Percentiles rank a stretch among this genome's conserved stretches.
Conservation (phyloP, 2,888 invertebrate species). For the Oligia strigilis region DNA sequence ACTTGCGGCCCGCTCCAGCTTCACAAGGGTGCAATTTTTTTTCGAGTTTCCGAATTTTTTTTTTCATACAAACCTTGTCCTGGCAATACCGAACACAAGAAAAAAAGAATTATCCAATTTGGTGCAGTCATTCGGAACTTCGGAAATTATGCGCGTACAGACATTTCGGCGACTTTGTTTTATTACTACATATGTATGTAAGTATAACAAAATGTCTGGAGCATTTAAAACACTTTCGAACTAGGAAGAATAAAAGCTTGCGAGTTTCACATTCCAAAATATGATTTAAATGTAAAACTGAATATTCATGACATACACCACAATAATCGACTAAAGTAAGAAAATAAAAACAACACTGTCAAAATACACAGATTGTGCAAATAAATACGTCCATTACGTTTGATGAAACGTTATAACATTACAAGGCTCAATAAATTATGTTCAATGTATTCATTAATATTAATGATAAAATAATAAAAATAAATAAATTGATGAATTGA, state of each 20-base stretch:
- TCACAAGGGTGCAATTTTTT: too few relatives aligned
- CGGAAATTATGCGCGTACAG: too few relatives aligned
- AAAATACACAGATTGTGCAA: slow-evolving; percentile 67
- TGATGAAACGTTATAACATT: slow-evolving; percentile 55
- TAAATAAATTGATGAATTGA: slow-evolving; percentile 58
- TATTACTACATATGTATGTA: too few relatives aligned
- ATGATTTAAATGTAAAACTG: slow-evolving; percentile 25
- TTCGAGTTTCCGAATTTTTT: too few relatives aligned
- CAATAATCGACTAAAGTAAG: slow-evolving; percentile 53
- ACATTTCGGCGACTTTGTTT: too few relatives aligned
- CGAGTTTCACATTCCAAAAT: slow-evolving; percentile 26
- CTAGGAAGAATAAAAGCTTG: neutral
- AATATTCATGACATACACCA: slow-evolving; percentile 52
- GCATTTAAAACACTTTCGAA: slow-evolving; percentile 1
- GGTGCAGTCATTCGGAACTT: too few relatives aligned
- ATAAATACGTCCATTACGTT: slow-evolving; percentile 68
- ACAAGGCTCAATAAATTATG: slow-evolving; percentile 64
- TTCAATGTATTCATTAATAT: slow-evolving; percentile 54
- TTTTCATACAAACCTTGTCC: too few relatives aligned
- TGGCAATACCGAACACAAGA: too few relatives aligned
- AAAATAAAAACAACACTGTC: slow-evolving; percentile 41
- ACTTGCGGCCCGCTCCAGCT: too few relatives aligned
- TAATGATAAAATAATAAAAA: slow-evolving; percentile 46
- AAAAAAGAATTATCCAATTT: too few relatives aligned
- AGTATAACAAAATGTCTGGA: neutral